Base-by-base conservation (phyloP, 64 coral and sea anemone genomes). In the Stichodactyla mertensii region DNA sequence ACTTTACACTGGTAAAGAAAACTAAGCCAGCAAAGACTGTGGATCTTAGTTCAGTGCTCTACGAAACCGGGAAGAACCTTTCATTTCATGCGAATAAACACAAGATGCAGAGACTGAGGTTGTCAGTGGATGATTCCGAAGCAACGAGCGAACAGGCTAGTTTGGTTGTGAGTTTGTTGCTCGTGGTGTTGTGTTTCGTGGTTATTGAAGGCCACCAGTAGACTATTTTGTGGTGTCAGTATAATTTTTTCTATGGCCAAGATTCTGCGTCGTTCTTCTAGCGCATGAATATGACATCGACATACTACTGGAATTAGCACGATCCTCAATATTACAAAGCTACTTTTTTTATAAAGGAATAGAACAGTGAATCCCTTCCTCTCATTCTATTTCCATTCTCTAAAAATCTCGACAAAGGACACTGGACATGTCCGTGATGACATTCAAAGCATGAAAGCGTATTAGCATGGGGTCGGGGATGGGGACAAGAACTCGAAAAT, bases 1-100 rank as follows among this genome's bases (percentile, higher is more conserved):
- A 97, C 31, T 90, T 97, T 56, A 97, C 94, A n/a, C 59, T 97
- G 2, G 52, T 86, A 18, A 97, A 95, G 51, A 85, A 24, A 0
- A 55, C 10, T 71, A 60, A 66, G 18, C 1, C 5, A 74, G 27
- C 12, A 31, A 74, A 74, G 12, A 74, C 69, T 31, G 7, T 81
- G 18, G 78, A 55, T 9, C 78, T 81, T 7, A 53, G 36, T 81
- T 55, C 78, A 19, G 78, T 81, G 20, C 16, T 81, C 18, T 52
- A 81, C 53, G 53, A 81, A 22, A 5, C 78, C 4, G 78, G 53
- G 2, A 81, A 55, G 15, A 81, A 81, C 6, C 51, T 81, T 19
- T 6, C 78, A 7, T 81, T 81, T 20, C 53, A 81, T 54, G 78
- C 15, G 53, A 53, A 52, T 53, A 23, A 81, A 52, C 16, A 52